Evolutionary conservation across 2,113 vertebrate species (phyloP), one percentile per base, ranked within the genome.

Genomic region (Oreochromis tanganicae): DNA sequence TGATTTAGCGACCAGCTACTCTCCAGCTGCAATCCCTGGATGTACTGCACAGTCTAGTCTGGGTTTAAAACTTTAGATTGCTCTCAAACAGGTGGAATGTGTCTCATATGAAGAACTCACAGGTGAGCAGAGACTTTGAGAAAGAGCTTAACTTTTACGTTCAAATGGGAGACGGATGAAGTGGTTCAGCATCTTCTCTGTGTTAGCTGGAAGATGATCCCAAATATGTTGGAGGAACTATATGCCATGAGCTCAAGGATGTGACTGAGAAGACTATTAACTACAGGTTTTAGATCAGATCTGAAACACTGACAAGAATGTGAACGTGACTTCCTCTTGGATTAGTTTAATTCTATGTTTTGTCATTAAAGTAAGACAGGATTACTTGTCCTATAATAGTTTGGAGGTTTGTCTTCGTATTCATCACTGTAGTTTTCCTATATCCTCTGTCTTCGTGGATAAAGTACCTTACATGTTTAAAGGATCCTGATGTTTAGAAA

Each of bases 391-490:
- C 38, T 24, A 46, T 2, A 24, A 27, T 27, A 16, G 0, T 46
- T 9, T 17, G n/a, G 66, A 46, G 14, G 66, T 21, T 46, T 46
- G 38, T 24, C 66, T 5, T 73, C 27, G 8, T 24, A 73, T 73
- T 73, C 21, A 24, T 73, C 68, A 2, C 13, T 0, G 3, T 61
- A 19, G 16, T 61, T 61, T 61, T 61, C 57, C 29, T 61, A 5
- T 6, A 19, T 0, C 16, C 14, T 32, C 14, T 1, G 0, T 59
- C 14, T 59, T 59, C 16, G 16, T 61, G 27, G 8, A 32, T 17
- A 2, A 21, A 68, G 3, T 43, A 24, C 0, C 1, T 43, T 5
- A 43, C n/a, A 9, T 46, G 8, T 21, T 71, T 24, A 16, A 14
- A 27, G 2, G 38, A 43, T 14, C 12, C 41, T 9, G 41, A 46